Percentiles rank a stretch among this genome's conserved stretches.
Conservation (phyloP, 2,113 vertebrate species). For the Carassius gibelio region DNA sequence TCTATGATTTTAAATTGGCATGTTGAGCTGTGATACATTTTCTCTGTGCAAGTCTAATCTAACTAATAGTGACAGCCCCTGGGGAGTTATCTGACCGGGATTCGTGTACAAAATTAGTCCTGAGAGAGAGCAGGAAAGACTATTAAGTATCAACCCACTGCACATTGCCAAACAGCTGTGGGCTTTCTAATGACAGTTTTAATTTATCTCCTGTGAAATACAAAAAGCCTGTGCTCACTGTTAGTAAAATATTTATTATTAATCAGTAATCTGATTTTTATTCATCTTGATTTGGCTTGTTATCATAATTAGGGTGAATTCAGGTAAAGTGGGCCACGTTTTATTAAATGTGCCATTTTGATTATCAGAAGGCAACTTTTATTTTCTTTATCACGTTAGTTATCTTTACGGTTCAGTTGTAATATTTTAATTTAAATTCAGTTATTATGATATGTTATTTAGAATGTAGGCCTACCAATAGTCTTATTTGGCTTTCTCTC, state of each 20-base stretch:
- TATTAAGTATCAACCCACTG: constrained; percentile 74
- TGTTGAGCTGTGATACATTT: constrained; percentile 19
- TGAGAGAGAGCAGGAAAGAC: constrained; percentile 56
- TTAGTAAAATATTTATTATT: background rate
- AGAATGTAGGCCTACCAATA: too few species aligned
- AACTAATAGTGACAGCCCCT: constrained; percentile 56
- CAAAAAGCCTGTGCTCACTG: background rate
- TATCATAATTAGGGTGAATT: background rate
- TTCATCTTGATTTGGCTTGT: background rate
- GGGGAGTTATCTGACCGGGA: constrained; percentile 53
- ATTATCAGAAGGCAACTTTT: too few species aligned
- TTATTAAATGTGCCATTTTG: too few species aligned
- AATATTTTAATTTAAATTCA: too few species aligned
- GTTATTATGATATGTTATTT: too few species aligned
- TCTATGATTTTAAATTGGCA: constrained; percentile 19
- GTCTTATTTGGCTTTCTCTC: background rate
- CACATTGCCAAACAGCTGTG: constrained; percentile 74
- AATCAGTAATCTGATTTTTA: background rate
- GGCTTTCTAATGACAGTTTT: constrained; percentile 76
- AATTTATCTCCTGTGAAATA: constrained; percentile 66
- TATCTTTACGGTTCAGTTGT: too few species aligned
- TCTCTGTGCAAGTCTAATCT: constrained; percentile 36
- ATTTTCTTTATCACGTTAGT: too few species aligned
- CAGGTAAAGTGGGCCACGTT: too few species aligned
- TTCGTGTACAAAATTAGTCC: constrained; percentile 60